Evolutionary conservation across 2,888 invertebrate genomes (phyloP).

Genomic region (Dicranocentrus wangi): DNA sequence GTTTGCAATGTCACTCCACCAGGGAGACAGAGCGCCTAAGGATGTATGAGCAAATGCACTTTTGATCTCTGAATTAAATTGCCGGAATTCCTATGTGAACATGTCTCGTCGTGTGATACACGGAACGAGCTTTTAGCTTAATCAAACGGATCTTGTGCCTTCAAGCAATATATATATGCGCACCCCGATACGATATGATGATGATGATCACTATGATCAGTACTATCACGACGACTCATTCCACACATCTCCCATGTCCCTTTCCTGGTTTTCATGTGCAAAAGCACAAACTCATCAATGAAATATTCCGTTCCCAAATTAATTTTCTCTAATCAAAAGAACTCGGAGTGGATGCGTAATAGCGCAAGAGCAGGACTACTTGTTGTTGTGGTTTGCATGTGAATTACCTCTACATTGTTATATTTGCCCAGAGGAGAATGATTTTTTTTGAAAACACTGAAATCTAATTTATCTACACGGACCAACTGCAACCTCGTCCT

Average conservation of each 20-base stretch:
- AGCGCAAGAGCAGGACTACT: too few relatives aligned
- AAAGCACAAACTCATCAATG: too few relatives aligned
- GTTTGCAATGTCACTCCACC: neutral
- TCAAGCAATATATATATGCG: slow-evolving; percentile 15
- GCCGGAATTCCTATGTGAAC: slow-evolving; percentile 18
- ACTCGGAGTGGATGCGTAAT: too few relatives aligned
- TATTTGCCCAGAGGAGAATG: too few relatives aligned
- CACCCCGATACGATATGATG: neutral
- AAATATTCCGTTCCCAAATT: too few relatives aligned
- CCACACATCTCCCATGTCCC: slow-evolving; percentile 11
- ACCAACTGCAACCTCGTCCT: too few relatives aligned
- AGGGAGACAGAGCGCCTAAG: neutral
- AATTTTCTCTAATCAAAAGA: too few relatives aligned
- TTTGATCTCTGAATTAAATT: slow-evolving; percentile 3
- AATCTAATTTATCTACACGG: too few relatives aligned
- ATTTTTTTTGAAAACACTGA: too few relatives aligned
- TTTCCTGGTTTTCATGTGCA: too few relatives aligned
- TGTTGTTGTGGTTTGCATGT: too few relatives aligned
- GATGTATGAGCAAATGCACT: slow-evolving; percentile 5
- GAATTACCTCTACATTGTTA: too few relatives aligned
- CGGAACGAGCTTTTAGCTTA: slow-evolving; percentile 39
- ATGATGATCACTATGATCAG: slow-evolving; percentile 28
- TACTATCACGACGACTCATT: slow-evolving; percentile 38
- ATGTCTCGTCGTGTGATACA: neutral
- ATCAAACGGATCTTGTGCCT: slow-evolving; percentile 48